Base-by-base conservation (phyloP, 2,888 invertebrate species). In the Hypolimnas misippus region DNA sequence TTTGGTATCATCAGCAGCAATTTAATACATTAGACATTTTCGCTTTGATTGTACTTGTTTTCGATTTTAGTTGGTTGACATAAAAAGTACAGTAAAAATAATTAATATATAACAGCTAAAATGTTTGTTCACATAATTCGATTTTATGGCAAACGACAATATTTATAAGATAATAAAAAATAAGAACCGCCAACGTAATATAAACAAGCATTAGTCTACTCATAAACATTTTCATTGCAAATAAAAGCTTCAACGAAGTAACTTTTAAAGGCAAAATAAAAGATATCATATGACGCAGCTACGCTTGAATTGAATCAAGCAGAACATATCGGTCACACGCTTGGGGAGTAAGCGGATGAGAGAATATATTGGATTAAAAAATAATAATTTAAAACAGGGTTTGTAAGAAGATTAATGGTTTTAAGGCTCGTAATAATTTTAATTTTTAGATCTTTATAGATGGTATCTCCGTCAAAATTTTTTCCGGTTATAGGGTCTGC, bases 251-350 rank as follows among this genome's bases (percentile, higher is more conserved):
- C 21, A 12, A 12, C 12, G 5, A 44, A 21, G 5, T 21, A 12
- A 12, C 4, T n/a, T 12, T 19, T 4, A 21, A 44, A 21, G 19
- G 19, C 8, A 44, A 44, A 19, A 16, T 17, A 19, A 46, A 21
- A 21, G 21, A 21, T 12, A 21, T 46, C 44, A 19, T 21, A 12
- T 12, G 21, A 46, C 21, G 17, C 12, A 46, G 44, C 42, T 16
- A 17, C 42, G 42, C 21, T 46, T 4, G 16, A 46, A 46, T 46
- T 46, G 44, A 46, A 21, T 44, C 19, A 21, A 21, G n/a, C 19
- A 12, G 19, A 46, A 21, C 44, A 46, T 35, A 35, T 35, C 40
- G 40, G 40, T 40, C 40, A 40, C 40, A 40, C 40, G 40, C 44
- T 19, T 19, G 19, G 21, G 19, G 44, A 17, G 17, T 42, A 42